A percentile compares a stretch with the other conserved stretches of the same genome.
phyloP scores from a whole-genome alignment of 1,140 invertebrate genomes.

The Tenebrio molitor region DNA sequence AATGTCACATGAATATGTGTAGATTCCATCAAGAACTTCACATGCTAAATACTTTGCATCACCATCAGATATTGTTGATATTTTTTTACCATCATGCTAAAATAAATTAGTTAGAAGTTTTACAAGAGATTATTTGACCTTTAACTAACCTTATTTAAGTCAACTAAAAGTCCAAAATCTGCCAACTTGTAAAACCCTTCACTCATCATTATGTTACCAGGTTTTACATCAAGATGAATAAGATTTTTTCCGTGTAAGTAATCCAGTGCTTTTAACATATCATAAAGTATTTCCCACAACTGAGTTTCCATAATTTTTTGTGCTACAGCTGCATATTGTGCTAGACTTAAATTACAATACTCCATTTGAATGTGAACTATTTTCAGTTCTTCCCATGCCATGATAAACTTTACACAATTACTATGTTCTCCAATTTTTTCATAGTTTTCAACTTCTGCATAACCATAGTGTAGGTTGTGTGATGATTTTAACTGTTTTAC shows the following conservation, averaged over 20 bases:
- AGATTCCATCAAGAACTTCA: slow-evolving; percentile 77
- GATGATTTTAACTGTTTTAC: slow-evolving; percentile 73
- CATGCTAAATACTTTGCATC: slow-evolving; percentile 83
- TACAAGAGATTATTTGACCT: neutral
- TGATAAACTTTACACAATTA: slow-evolving; percentile 78
- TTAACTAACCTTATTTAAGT: slow-evolving; percentile 71
- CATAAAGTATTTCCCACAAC: slow-evolving; percentile 66
- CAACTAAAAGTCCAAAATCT: slow-evolving; percentile 82
- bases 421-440: slow-evolving; percentile 76
- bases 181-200: slow-evolving; percentile 78
- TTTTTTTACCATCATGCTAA: slow-evolving; percentile 14
- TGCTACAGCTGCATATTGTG: slow-evolving; percentile 66
- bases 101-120: slow-evolving; percentile 7
- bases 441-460: slow-evolving; percentile 80
- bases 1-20: slow-evolving; percentile 74
- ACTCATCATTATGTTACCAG: slow-evolving; percentile 80
- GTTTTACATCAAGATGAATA: slow-evolving; percentile 84
- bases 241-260: slow-evolving; percentile 67
- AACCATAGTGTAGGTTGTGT: slow-evolving; percentile 72
- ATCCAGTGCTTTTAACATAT: slow-evolving; percentile 61
- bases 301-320: slow-evolving; percentile 67
- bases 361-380: slow-evolving; percentile 82
- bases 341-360: slow-evolving; percentile 72
- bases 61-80: slow-evolving; percentile 71
- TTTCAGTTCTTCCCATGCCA: slow-evolving; percentile 82